phyloP scores from a whole-genome alignment of 2,113 vertebrate genomes.

The Holacanthus passer region DNA sequence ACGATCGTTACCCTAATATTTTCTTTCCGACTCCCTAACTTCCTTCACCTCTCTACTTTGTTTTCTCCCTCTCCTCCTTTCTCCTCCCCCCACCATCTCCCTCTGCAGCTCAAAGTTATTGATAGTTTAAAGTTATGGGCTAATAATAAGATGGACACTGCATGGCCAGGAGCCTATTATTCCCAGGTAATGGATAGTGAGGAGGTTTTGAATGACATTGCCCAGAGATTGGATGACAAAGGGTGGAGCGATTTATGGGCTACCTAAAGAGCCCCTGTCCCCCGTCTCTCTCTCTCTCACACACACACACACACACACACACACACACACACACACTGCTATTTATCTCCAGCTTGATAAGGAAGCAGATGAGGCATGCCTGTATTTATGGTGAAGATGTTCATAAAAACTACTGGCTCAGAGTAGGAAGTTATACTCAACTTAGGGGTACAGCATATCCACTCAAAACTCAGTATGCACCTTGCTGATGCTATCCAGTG shows the following conservation, averaged over 20 bases:
- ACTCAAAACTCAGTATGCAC: constrained; percentile 27
- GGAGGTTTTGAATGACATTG: constrained; percentile 86
- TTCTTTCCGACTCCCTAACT: constrained; percentile 61
- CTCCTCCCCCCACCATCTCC: constrained; percentile 26
- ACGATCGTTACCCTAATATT: constrained; percentile 57
- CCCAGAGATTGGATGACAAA: constrained; percentile 85
- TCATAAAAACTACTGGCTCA: constrained; percentile 79
- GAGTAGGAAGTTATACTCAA: constrained; percentile 60
- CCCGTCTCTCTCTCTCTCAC: constrained; percentile 15
- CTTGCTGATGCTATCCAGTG: not conserved
- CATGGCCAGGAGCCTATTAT: constrained; percentile 85
- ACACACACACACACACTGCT: constrained; percentile 53
- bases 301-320: not conserved
- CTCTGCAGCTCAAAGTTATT: constrained; percentile 82
- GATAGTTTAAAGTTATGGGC: constrained; percentile 86
- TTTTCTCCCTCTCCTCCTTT: constrained; percentile 45
- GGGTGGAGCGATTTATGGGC: constrained; percentile 84
- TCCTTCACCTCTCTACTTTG: constrained; percentile 59
- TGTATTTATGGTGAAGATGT: constrained; percentile 80
- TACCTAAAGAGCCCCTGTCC: constrained; percentile 63
- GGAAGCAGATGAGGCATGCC: constrained; percentile 80
- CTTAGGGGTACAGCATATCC: constrained; percentile 12
- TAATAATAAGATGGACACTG: constrained; percentile 86
- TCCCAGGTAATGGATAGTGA: constrained; percentile 84
- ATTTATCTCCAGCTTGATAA: constrained; percentile 84